These are phyloP conservation scores for Phocoena phocoena DNA, from an alignment of 2,113 vertebrate genomes.

Conservation along the genomic window DNA sequence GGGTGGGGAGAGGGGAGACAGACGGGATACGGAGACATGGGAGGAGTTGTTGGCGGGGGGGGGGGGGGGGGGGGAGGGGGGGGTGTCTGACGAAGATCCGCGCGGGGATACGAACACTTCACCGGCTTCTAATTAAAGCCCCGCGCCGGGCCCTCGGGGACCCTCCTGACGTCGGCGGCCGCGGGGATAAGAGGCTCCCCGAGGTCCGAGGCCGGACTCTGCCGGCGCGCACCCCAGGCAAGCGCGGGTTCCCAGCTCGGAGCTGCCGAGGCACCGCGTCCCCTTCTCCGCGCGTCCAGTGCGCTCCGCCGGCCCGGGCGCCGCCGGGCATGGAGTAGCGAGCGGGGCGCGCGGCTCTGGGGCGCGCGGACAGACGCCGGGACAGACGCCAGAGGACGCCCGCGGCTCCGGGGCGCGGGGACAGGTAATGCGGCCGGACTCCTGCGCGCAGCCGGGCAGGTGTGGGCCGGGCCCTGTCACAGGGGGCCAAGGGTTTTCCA, in stretches of 20 bases:
- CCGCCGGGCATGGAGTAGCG: constrained; percentile 69
- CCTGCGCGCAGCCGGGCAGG: background rate
- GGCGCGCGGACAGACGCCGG: background rate
- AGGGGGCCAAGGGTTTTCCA: background rate
- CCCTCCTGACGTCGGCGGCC: constrained; percentile 83
- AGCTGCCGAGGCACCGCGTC: constrained; percentile 45
- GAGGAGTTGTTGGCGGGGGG: background rate
- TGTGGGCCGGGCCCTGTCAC: background rate
- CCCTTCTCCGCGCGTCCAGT: constrained; percentile 69
- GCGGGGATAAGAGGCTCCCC: constrained; percentile 85
- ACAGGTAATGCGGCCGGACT: background rate
- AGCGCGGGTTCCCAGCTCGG: background rate
- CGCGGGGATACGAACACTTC: constrained; percentile 60
- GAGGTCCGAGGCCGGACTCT: background rate
- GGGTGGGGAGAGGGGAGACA: background rate
- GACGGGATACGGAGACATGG: background rate
- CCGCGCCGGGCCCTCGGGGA: constrained; percentile 79
- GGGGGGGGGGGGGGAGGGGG: background rate
- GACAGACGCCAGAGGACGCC: background rate
- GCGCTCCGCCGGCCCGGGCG: constrained; percentile 81
- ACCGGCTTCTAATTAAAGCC: constrained; percentile 76
- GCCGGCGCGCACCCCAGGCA: constrained; percentile 66
- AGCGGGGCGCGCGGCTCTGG: background rate
- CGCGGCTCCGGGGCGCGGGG: background rate
- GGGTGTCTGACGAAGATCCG: constrained; percentile 62